Evolutionary conservation across 2,113 vertebrate genomes (phyloP).

Genomic region (Orthonyx spaldingii): DNA sequence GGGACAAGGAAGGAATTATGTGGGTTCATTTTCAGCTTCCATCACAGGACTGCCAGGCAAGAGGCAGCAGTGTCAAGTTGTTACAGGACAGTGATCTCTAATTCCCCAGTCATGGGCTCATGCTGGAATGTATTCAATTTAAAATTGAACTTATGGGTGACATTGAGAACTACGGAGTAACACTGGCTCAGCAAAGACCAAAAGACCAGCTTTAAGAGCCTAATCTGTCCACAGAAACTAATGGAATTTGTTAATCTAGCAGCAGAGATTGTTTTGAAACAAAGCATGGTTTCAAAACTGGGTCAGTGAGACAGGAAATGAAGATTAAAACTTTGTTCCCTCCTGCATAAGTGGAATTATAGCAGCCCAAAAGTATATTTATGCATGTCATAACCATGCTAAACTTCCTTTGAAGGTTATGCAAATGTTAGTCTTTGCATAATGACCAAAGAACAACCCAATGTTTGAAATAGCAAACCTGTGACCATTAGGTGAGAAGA

Average conservation of each 20-base stretch:
- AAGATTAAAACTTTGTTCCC: background rate
- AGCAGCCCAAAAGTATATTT: background rate
- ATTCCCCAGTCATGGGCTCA: background rate
- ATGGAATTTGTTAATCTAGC: background rate
- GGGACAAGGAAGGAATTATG: background rate
- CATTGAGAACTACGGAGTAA: background rate
- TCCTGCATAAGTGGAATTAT: background rate
- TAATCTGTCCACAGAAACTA: background rate
- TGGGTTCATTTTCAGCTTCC: background rate
- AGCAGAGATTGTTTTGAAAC: background rate
- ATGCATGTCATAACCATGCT: background rate
- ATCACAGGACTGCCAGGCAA: background rate
- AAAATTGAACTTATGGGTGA: background rate
- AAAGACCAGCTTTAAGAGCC: background rate
- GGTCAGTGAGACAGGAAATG: background rate
- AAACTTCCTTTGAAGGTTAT: background rate
- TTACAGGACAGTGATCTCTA: background rate
- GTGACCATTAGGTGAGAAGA: accelerated
- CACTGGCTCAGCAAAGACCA: background rate
- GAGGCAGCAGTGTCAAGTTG: background rate
- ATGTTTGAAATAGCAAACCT: background rate
- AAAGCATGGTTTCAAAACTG: background rate
- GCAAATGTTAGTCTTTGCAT: background rate
- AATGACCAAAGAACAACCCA: background rate
- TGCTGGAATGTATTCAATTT: background rate